Conservation (phyloP, 2,113 vertebrate genomes). For the Rhea americana region DNA sequence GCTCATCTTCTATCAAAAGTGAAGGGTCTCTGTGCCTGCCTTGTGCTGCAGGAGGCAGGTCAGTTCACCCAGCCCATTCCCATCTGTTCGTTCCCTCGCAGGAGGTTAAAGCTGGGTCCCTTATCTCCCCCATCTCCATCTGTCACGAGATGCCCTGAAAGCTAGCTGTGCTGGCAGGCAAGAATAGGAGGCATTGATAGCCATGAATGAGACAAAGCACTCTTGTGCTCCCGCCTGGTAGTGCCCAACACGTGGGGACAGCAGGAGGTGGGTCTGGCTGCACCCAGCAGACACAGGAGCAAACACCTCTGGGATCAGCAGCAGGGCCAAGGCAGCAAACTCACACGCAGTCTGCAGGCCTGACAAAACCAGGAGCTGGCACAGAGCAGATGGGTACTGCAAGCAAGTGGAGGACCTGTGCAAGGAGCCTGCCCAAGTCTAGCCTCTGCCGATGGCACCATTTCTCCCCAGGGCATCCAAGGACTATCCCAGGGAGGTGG, state of each 20-base stretch:
- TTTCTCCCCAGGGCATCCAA: too few species aligned
- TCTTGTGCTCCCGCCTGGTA: slow-evolving; percentile 53
- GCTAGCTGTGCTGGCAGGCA: slow-evolving; percentile 10
- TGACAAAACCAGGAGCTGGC: too few species aligned
- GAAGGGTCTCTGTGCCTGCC: neutral
- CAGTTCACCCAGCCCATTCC: neutral
- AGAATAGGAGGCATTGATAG: slow-evolving; percentile 75
- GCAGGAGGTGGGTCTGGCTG: neutral
- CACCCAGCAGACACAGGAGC: neutral
- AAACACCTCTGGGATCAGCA: neutral
- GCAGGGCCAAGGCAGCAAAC: too few species aligned
- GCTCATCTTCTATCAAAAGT: too few species aligned
- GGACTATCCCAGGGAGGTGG: too few species aligned
- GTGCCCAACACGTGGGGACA: slow-evolving; percentile 28
- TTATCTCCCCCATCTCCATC: slow-evolving; percentile 30
- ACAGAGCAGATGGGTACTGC: too few species aligned
- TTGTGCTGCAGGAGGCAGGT: neutral
- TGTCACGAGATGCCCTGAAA: slow-evolving; percentile 59
- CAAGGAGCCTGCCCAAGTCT: too few species aligned
- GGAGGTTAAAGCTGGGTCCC: slow-evolving; percentile 23
- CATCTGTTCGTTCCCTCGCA: neutral
- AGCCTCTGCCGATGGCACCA: too few species aligned
- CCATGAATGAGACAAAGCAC: slow-evolving; percentile 68
- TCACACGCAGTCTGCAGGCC: too few species aligned
- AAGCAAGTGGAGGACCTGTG: too few species aligned